Evolutionary conservation across 2,888 invertebrate genomes (phyloP).

Genomic region (Polydrusus pterygomalis): DNA sequence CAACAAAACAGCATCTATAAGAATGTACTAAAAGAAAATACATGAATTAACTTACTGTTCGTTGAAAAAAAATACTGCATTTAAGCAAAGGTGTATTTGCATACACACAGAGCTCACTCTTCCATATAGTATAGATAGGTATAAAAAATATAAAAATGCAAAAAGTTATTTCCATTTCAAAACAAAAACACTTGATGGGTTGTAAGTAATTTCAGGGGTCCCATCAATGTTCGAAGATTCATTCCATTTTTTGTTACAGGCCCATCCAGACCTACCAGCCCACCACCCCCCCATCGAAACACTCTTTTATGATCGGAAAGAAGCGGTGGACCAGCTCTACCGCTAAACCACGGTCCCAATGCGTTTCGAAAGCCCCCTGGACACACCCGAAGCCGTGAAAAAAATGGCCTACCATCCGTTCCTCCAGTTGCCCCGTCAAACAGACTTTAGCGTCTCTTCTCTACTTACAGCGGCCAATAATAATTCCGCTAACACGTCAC

Average conservation of each 20-base stretch:
- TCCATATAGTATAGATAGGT: too few species aligned
- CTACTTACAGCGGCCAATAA: constrained; percentile 84
- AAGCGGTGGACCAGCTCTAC: constrained; percentile 60
- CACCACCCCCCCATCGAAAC: constrained; percentile 3
- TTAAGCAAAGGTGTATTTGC: too few species aligned
- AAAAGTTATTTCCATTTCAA: too few species aligned
- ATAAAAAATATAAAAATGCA: too few species aligned
- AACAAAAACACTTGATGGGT: too few species aligned
- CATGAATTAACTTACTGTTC: too few species aligned
- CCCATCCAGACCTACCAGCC: constrained; percentile 10
- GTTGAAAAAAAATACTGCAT: too few species aligned
- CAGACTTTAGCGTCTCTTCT: constrained; percentile 94
- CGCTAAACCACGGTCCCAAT: constrained; percentile 61
- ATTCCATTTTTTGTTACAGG: constrained; percentile 3
- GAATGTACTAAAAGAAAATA: too few species aligned
- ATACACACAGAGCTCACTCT: too few species aligned
- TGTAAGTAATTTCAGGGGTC: too few species aligned
- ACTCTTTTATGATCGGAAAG: constrained; percentile 60
- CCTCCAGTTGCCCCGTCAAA: constrained; percentile 91
- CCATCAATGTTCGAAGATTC: too few species aligned
- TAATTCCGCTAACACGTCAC: constrained; percentile 65
- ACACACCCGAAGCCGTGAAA: constrained; percentile 70
- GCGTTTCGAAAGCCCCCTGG: constrained; percentile 76
- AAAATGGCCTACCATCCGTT: constrained; percentile 90
- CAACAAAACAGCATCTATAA: too few species aligned